Percentiles rank a stretch among this genome's conserved stretches.
Evolutionary conservation across 2,888 invertebrate genomes (phyloP).

Genomic region (Sphinx pinastri): DNA sequence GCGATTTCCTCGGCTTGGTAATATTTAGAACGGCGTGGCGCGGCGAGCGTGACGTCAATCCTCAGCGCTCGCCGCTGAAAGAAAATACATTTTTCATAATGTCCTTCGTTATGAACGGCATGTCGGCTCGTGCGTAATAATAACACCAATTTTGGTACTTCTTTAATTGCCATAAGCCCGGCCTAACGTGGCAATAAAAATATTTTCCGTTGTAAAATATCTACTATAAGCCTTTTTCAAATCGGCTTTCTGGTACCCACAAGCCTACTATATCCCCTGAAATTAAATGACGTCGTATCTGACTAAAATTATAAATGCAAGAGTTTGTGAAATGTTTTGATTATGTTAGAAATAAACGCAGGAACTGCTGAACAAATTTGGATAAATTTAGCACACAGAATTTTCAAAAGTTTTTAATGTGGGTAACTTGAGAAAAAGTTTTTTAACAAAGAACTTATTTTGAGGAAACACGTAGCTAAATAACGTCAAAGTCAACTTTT

Average conservation of each 20-base stretch:
- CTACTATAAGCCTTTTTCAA: conserved; percentile 28
- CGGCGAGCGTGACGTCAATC: conserved; percentile 61
- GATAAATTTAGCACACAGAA: no score
- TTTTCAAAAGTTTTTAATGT: neutral
- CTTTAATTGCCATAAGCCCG: conserved; percentile 38
- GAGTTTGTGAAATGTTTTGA: no score
- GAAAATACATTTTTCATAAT: conserved; percentile 66
- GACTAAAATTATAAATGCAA: no score
- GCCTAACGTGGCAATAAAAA: conserved; percentile 24
- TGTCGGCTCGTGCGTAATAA: conserved; percentile 52
- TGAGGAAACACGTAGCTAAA: neutral
- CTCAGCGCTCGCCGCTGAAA: conserved; percentile 52
- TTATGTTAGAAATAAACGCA: no score
- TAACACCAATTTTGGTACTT: conserved; percentile 41
- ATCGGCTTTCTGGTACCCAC: neutral
- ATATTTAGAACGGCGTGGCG: conserved; percentile 35
- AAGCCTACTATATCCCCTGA: no score
- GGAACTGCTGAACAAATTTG: neutral
- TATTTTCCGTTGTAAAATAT: conserved; percentile 30
- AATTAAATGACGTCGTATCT: no score
- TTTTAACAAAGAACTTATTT: neutral
- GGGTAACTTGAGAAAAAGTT: neutral
- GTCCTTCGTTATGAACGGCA: conserved; percentile 45
- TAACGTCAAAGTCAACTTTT: neutral
- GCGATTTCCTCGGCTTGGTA: conserved; percentile 28